Base-by-base conservation (phyloP, 1,140 invertebrate genomes). In the Coptotermes formosanus region DNA sequence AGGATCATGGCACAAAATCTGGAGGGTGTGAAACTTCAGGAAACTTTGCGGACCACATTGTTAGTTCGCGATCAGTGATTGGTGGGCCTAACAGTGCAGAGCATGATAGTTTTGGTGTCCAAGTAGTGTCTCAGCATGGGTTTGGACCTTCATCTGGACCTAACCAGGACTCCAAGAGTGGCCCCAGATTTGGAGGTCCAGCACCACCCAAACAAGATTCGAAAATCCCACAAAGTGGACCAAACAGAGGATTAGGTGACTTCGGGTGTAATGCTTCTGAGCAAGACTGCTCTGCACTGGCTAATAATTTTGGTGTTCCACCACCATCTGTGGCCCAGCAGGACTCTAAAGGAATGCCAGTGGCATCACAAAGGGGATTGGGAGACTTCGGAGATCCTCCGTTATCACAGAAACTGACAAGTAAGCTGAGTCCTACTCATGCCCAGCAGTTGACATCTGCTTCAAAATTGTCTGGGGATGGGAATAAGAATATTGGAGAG, bases 141-240 rank as follows among this genome's bases (percentile, higher is more conserved):
- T 75, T 75, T 75, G 64, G 64, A 30, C 16, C 64, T 75, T 75
- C 64, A 75, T 75, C 25, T 75, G 64, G 25, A 75, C 64, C 64
- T 75, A 75, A 30, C 16, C 64, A 75, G n/a, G 64, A 75, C 64
- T 75, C 25, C 9, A 75, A 75, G 14, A 75, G 64, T 75, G 64
- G 64, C 6, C 64, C 64, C n/a, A 25, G 25, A 75, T 75, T 75
- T 75, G 64, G 64, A 75, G 64, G 64, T 30, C n/a, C 64, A 75
- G 25, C 8, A 88, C 87, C 81, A 88, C 88, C 82, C 87, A 87
- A 87, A 45, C 85, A 48, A 52, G 85, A 32, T 12, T 32, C 82
- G 11, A 87, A 86, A 83, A 88, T 88, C 32, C 88, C 89, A 45
- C 86, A 88, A 32, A 88, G 88, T 88, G 88, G 85, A 32, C 55